Evolutionary conservation across 37 sponge, comb jelly and placozoan genomes (phyloP), one percentile per base, ranked within the genome.

Genomic region (Eunapius fragilis): DNA sequence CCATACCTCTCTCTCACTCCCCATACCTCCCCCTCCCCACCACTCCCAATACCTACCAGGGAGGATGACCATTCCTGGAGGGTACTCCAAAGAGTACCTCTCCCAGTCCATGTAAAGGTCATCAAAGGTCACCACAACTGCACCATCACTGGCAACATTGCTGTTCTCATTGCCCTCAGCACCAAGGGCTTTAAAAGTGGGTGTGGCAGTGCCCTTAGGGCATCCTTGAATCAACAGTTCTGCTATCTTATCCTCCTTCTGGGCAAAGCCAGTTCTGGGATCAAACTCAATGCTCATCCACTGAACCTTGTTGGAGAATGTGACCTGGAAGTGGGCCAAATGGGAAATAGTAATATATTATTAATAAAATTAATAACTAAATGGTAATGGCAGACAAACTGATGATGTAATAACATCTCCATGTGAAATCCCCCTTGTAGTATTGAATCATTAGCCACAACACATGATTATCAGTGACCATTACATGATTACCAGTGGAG

Each of bases 271-370:
- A 75, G 86, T 83, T 71, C 88, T 78, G 12, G 93, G 89, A 58
- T 93, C 94, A 85, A 97, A 88, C 88, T 97, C 98, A 22, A 93
- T 77, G 9, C 80, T 93, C 95, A 97, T 94, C 98, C 98, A 97
- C 68, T 91, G 89, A 30, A 97, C 98, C 69, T 75, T 74, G 33
- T 89, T 88, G 12, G 92, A 37, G 72, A 97, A 89, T 41, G 91
- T 89, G 37, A 95, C 91, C 96, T 96, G 76, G 25, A 25, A 30
- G n/a, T 45, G 25, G 4, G 25, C 41, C 47, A 45, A 4, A 45
- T 45, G 47, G 47, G 47, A 45, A 45, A 45, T 45, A 4, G 19
- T 19, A 22, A 72, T 32, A 72, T 1, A 32, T 32, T 2, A 14
- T 19, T 36, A 75, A 3, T 41, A 41, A 9, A 41, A 3, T 6